These are phyloP conservation scores for Gila orcuttii DNA, from an alignment of 2,113 vertebrate species.

Conservation along the genomic window DNA sequence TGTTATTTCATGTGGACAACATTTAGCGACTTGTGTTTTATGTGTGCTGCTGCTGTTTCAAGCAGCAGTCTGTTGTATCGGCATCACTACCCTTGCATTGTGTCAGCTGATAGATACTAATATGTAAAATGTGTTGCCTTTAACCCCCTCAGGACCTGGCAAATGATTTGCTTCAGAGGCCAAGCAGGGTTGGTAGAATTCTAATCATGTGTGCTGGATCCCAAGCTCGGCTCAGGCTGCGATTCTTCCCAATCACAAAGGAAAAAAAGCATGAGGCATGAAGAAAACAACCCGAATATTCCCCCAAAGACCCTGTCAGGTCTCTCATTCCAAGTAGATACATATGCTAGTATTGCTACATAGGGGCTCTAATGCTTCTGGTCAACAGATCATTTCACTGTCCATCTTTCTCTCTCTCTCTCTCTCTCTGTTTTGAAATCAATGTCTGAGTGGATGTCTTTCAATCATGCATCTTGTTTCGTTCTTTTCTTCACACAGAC, in stretches of 20 bases:
- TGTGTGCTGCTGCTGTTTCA: constrained; percentile 70
- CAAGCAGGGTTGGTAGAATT: constrained; percentile 77
- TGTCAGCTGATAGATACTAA: constrained; percentile 81
- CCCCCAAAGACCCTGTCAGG: constrained; percentile 42
- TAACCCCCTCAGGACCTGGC: constrained; percentile 72
- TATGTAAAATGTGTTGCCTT: constrained; percentile 80
- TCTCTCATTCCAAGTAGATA: constrained; percentile 47
- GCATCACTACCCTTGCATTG: constrained; percentile 55
- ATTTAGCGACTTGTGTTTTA: constrained; percentile 74
- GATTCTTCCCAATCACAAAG: constrained; percentile 67
- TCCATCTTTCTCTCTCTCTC: constrained; percentile 17
- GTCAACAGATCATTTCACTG: constrained; percentile 44
- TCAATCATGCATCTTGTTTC: constrained; percentile 27
- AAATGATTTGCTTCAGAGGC: constrained; percentile 78
- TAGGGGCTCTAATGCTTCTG: constrained; percentile 44
- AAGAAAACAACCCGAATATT: constrained; percentile 51
- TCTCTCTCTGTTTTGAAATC: constrained; percentile 32
- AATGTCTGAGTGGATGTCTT: constrained; percentile 34
- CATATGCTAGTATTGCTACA: constrained; percentile 44
- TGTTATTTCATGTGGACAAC: constrained; percentile 55
- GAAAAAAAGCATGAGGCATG: constrained; percentile 58
- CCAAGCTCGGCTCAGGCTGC: constrained; percentile 66
- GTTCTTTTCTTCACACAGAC: constrained; percentile 14
- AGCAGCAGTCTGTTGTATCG: constrained; percentile 67
- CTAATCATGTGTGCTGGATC: constrained; percentile 77